These are phyloP conservation scores for Rhagonycha fulva DNA, from an alignment of 2,888 invertebrate genomes.

Conservation along the genomic window DNA sequence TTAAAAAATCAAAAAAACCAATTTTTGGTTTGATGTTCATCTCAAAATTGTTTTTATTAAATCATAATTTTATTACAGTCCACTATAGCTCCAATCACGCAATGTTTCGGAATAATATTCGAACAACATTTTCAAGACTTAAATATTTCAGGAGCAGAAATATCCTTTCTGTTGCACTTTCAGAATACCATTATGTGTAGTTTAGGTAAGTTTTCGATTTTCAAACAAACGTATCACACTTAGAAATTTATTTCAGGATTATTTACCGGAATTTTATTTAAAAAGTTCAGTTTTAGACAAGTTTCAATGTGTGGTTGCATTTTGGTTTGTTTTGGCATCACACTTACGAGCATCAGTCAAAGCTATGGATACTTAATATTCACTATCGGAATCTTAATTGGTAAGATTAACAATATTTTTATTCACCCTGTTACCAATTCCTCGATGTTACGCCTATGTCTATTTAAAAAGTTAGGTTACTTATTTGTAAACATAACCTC, in stretches of 20 bases:
- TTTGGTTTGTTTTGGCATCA: slow-evolving; percentile 52
- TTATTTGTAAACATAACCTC: not conserved
- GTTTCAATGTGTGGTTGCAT: slow-evolving; percentile 52
- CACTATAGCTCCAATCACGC: slow-evolving; percentile 50
- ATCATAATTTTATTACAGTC: slow-evolving; percentile 41
- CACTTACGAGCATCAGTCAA: slow-evolving; percentile 52
- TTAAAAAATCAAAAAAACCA: too few species aligned
- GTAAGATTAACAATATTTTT: slow-evolving; percentile 32
- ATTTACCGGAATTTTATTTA: slow-evolving; percentile 55
- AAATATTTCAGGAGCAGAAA: slow-evolving; percentile 51
- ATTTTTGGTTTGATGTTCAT: too few species aligned
- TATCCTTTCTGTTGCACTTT: slow-evolving; percentile 54
- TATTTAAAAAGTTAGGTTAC: too few species aligned
- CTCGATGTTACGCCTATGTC: not conserved
- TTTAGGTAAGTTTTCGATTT: slow-evolving; percentile 45
- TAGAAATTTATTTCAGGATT: slow-evolving; percentile 45
- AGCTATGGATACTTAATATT: slow-evolving; percentile 52
- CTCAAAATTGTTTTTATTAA: too few species aligned
- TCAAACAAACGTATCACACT: not conserved
- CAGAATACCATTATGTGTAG: slow-evolving; percentile 53
- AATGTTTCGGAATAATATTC: slow-evolving; percentile 56
- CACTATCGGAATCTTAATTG: slow-evolving; percentile 50
- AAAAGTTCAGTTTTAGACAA: slow-evolving; percentile 51
- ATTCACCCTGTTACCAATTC: not conserved
- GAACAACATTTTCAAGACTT: slow-evolving; percentile 48